phyloP scores from a whole-genome alignment of 2,888 invertebrate genomes.

The Rhimphoctona megacephalus region DNA sequence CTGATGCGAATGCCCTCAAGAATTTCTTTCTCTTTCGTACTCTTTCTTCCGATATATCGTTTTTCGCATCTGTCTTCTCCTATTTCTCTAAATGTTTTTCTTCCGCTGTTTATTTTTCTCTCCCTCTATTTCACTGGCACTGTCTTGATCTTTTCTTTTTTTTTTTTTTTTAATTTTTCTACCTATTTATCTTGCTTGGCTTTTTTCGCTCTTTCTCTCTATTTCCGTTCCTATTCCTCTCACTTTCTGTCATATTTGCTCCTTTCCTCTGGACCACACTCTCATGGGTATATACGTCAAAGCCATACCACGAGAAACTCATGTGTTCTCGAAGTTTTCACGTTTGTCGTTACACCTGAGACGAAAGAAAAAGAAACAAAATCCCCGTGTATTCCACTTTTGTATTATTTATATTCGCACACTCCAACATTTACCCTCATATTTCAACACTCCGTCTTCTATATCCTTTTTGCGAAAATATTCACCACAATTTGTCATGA shows the following conservation, averaged over 20 bases:
- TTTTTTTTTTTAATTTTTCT: not conserved
- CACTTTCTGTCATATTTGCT: not conserved
- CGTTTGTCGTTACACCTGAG: constrained; percentile 48
- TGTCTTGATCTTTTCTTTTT: not conserved
- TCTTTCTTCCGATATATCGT: constrained; percentile 15
- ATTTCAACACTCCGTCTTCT: constrained; percentile 8
- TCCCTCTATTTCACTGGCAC: not conserved
- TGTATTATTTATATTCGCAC: constrained; percentile 44
- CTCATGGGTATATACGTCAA: constrained; percentile 31
- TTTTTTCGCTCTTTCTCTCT: not conserved
- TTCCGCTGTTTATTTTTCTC: not conserved
- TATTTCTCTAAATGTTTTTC: not conserved
- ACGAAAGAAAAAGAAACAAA: constrained; percentile 9
- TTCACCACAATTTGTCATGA: constrained; percentile 22
- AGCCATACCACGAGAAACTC: constrained; percentile 5
- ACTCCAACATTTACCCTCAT: constrained; percentile 18
- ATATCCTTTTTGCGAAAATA: not conserved
- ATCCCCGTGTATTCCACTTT: constrained; percentile 3
- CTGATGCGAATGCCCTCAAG: constrained; percentile 38
- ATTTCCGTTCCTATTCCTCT: not conserved
- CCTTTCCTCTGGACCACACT: constrained; percentile 27
- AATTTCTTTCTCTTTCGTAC: constrained; percentile 11
- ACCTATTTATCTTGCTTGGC: constrained; percentile 2
- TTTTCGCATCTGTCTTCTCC: not conserved
- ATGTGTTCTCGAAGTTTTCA: constrained; percentile 34